A percentile compares a stretch with the other conserved stretches of the same genome.
Conservation (phyloP, 2,888 invertebrate species). For the Catocala sponsa region DNA sequence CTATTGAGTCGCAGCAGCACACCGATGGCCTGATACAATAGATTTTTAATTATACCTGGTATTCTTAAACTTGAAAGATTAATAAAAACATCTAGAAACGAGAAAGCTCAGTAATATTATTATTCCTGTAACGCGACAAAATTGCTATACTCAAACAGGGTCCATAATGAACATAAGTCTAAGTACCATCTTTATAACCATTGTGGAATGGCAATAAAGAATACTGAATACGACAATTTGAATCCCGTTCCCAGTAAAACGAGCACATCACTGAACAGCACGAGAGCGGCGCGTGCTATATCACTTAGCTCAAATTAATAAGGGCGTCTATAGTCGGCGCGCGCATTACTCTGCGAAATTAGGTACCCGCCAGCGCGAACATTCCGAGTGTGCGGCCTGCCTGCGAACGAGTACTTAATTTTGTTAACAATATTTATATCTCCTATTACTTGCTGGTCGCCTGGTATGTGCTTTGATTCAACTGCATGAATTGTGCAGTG, state of each 20-base stretch:
- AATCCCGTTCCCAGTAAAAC: slow-evolving; percentile 1
- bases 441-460: not conserved
- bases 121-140: too few species aligned
- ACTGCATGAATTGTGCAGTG: not conserved
- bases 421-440: not conserved
- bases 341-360: slow-evolving; percentile 17
- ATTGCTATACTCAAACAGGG: too few species aligned
- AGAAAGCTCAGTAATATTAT: too few species aligned
- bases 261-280: slow-evolving; percentile 14
- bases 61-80: too few species aligned
- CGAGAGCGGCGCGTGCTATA: slow-evolving; percentile 4
- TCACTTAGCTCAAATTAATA: slow-evolving; percentile 37
- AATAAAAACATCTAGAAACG: too few species aligned
- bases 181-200: too few species aligned
- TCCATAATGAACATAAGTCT: too few species aligned
- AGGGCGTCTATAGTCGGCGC: slow-evolving; percentile 18
- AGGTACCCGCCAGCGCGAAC: slow-evolving; percentile 5
- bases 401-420: slow-evolving; percentile 1
- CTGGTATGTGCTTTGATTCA: not conserved
- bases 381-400: slow-evolving; percentile 11
- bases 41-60: too few species aligned
- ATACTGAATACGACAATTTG: not conserved
- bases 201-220: too few species aligned
- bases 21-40: too few species aligned
- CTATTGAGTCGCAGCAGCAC: too few species aligned